These are phyloP conservation scores for Scaptomyza graminum DNA, from an alignment of 1,140 invertebrate genomes.

Conservation along the genomic window DNA sequence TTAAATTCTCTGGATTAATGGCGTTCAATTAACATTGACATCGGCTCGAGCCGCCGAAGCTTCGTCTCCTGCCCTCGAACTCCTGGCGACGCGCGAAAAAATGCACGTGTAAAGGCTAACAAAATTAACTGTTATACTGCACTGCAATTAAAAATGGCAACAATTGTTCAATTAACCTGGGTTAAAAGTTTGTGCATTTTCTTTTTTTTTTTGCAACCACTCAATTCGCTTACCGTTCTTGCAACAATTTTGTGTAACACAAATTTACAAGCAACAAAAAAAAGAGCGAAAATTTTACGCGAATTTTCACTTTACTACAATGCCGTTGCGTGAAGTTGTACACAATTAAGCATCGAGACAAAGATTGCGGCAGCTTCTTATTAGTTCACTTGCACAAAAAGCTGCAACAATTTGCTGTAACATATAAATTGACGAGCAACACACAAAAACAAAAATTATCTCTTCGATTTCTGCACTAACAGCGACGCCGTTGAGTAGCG, in stretches of 20 bases:
- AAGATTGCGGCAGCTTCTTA: neutral
- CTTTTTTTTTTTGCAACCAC: neutral
- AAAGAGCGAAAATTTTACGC: constrained; percentile 13
- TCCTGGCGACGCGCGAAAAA: constrained; percentile 25
- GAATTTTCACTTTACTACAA: neutral
- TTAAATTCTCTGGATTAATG: no score
- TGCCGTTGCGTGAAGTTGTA: neutral
- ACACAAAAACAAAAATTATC: no score
- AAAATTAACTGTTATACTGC: constrained; percentile 1
- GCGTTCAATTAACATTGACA: no score
- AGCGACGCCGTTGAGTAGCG: neutral
- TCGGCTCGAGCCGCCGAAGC: neutral
- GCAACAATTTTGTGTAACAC: constrained; percentile 13
- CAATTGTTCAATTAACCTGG: neutral
- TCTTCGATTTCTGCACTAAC: no score
- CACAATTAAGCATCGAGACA: neutral
- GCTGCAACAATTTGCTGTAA: no score
- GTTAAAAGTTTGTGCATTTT: neutral
- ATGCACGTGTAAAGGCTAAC: neutral
- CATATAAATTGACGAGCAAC: no score
- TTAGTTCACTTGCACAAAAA: no score
- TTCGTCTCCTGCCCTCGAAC: neutral
- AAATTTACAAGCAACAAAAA: constrained; percentile 13
- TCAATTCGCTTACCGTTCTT: neutral
- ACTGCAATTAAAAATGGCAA: neutral